Base-by-base conservation (phyloP, 2,888 invertebrate genomes). In the Melitaea athalia region DNA sequence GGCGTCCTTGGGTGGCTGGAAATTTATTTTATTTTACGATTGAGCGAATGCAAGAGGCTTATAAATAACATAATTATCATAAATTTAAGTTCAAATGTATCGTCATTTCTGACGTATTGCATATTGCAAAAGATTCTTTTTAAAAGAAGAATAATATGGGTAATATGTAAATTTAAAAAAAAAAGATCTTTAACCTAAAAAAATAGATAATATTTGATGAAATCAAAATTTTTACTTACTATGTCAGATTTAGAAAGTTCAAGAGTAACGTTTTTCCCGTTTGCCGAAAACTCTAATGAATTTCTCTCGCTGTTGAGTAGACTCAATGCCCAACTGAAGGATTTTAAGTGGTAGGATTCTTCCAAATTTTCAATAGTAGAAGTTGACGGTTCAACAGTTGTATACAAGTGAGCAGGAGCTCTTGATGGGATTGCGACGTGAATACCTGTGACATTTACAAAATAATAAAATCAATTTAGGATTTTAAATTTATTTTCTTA, bases 301-400 rank as follows among this genome's bases (percentile, higher is more conserved):
- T 83, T 83, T 0, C 76, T 71, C 12, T 69, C 75, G 4, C 67
- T 68, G 66, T 85, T 80, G 49, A 90, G 72, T 61, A 91, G 72
- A 7, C 80, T 62, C 57, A 78, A 73, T 14, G 79, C 64, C 90
- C 90, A 91, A 5, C 72, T 64, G 79, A 75, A 90, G n/a, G 74
- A 75, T 33, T 85, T 73, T 59, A 91, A 77, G 61, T 80, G 78
- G 73, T 85, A 88, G 45, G 68, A 64, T 8, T 61, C 67, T 43
- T 83, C 71, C 6, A 72, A 71, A 52, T 62, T 68, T 38, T n/a
- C 15, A 3, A 67, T 17, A 15, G 67, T 62, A 7, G 62, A 59
- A 17, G 68, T 14, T 7, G 63, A 5, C 17, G 57, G 6, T n/a
- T 7, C 14, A 14, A 12, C 3, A 47, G 43, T 33, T 10, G 59